Evolutionary conservation across 1,140 invertebrate genomes (phyloP), one percentile per base, ranked within the genome.

Genomic region (Sycobia sp.): DNA sequence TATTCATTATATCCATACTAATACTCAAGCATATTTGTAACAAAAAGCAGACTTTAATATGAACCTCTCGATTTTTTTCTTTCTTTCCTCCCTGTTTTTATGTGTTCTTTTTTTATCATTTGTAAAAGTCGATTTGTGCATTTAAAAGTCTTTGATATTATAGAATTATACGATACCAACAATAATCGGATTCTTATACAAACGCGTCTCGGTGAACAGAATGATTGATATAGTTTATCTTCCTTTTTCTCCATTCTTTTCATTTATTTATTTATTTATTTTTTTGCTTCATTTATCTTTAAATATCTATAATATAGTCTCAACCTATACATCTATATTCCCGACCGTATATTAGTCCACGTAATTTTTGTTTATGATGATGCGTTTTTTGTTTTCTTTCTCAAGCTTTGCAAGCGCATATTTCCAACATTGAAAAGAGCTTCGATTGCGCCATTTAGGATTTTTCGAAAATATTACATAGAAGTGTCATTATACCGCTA

Each of bases 391-490:
- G 43, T 62, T 29, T 53, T 56, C 44, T 32, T 63, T 63, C 36
- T 34, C 36, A 51, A 64, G 54, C 62, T 64, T 58, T 57, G 62
- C 62, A 64, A 64, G 62, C 62, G 51, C 51, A 51, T 50, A 56
- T n/a, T n/a, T n/a, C 47, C 46, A 64, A 62, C 61, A 64, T 58
- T 57, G 44, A 63, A 57, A 56, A 63, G 38, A 56, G 34, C 56
- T 47, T 56, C 8, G 16, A 57, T 43, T 20, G 18, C 47, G 47
- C 22, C 7, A n/a, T 41, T 38, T 22, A 32, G 39, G 59, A 54
- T 54, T 36, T n/a, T 27, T 7, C 32, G 9, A 38, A 62, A 60
- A 34, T 41, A 38, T 47, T 16, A 32, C 38, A 56, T n/a, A n/a
- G n/a, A n/a, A n/a, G n/a, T n/a, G n/a, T 32, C 11, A 32, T 32